A percentile compares a stretch with the other conserved stretches of the same genome.
phyloP scores from a whole-genome alignment of 2,888 invertebrate genomes.

The Drosophila mettleri region DNA sequence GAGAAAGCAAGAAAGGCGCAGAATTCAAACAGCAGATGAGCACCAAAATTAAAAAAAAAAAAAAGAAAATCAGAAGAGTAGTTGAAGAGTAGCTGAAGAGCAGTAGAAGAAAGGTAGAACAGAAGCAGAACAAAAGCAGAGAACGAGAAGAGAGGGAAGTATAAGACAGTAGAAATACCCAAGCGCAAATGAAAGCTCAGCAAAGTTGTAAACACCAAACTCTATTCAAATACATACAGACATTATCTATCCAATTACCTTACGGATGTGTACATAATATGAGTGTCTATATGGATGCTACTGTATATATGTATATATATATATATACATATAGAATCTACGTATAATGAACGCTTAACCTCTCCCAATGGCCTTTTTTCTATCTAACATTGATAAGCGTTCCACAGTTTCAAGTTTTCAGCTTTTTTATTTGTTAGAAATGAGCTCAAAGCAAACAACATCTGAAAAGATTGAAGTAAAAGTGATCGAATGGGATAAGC shows the following conservation, averaged over 20 bases:
- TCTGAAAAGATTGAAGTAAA: conserved; percentile 9
- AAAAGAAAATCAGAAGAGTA: neutral
- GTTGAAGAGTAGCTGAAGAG: neutral
- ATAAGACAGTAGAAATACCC: neutral
- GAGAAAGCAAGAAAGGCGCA: no score
- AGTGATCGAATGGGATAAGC: neutral
- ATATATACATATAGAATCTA: neutral
- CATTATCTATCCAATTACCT: conserved; percentile 20
- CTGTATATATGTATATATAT: neutral
- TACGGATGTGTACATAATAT: conserved; percentile 36
- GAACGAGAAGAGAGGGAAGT: neutral
- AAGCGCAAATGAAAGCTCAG: neutral
- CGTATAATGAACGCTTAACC: conserved; percentile 49
- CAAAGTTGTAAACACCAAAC: neutral
- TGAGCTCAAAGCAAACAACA: conserved; percentile 58
- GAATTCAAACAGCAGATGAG: no score
- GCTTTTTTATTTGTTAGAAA: conserved; percentile 52
- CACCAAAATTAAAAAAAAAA: neutral
- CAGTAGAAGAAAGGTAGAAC: neutral
- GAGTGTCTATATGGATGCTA: neutral
- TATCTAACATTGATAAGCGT: conserved; percentile 62
- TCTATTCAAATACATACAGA: neutral
- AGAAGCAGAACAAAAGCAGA: neutral
- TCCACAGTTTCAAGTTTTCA: conserved; percentile 44
- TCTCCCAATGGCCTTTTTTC: conserved; percentile 68